phyloP scores from a whole-genome alignment of 2,113 vertebrate species.

The Miniopterus natalensis region DNA sequence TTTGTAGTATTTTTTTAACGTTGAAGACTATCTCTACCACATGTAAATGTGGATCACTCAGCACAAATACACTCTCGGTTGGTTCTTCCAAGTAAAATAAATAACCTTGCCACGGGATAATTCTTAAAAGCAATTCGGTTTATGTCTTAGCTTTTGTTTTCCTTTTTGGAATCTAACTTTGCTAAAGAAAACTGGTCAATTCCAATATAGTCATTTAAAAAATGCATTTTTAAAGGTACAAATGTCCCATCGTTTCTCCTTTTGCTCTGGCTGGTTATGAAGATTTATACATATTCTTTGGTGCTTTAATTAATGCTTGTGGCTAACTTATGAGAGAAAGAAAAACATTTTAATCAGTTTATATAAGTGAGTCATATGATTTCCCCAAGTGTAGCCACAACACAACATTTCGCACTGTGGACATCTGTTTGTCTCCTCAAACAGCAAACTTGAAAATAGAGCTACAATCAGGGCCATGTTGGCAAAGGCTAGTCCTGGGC shows the following conservation, averaged over 20 bases:
- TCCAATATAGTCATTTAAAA: conserved; percentile 23
- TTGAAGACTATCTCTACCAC: neutral
- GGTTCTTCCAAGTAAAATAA: conserved; percentile 57
- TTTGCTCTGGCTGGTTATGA: conserved; percentile 52
- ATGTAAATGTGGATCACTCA: neutral
- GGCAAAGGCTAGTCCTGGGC: neutral
- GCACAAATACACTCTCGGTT: neutral
- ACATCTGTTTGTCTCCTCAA: conserved; percentile 59
- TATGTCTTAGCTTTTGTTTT: conserved; percentile 58
- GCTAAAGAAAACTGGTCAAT: conserved; percentile 56
- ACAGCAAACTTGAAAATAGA: conserved; percentile 53
- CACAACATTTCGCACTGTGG: neutral
- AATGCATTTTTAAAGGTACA: conserved; percentile 51
- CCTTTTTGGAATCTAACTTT: conserved; percentile 45
- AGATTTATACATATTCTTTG: conserved; percentile 69
- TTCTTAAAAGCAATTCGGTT: conserved; percentile 60
- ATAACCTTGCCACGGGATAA: conserved; percentile 40
- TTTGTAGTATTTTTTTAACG: neutral
- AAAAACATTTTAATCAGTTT: conserved; percentile 71
- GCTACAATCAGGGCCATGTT: neutral
- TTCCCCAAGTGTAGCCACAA: conserved; percentile 40
- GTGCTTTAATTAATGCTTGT: conserved; percentile 73
- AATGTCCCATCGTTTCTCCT: neutral
- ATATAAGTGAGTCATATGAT: conserved; percentile 62
- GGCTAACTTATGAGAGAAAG: conserved; percentile 67